Conservation (phyloP, 2,797 vertebrate species). For the Adrianichthys oophorus region DNA sequence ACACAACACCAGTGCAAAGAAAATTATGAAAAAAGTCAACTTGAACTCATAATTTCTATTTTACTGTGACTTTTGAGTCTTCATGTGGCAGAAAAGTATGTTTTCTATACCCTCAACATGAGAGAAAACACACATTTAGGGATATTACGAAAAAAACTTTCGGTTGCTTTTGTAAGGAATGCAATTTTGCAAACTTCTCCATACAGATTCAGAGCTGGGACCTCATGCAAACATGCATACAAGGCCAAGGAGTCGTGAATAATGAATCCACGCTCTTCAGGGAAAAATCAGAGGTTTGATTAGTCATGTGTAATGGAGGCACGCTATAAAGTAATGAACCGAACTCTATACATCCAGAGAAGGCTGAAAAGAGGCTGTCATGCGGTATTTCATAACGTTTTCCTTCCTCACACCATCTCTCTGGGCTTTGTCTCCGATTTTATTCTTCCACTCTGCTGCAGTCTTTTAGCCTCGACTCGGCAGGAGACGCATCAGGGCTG, state of each 20-base stretch:
- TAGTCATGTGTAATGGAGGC: constrained; percentile 22
- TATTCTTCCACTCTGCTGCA: background rate
- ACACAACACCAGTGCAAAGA: background rate
- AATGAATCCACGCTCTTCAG: constrained; percentile 19
- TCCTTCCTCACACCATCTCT: constrained; percentile 1
- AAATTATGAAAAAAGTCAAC: constrained; percentile 1
- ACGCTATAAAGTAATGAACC: constrained; percentile 24
- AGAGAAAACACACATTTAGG: constrained; percentile 1
- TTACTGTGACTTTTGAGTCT: constrained; percentile 8
- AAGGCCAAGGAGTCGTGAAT: constrained; percentile 16
- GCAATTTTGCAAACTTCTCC: constrained; percentile 4
- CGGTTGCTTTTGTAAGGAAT: background rate
- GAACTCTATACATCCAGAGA: constrained; percentile 9
- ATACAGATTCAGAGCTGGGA: constrained; percentile 7
- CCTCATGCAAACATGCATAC: background rate
- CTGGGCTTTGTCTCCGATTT: constrained; percentile 1
- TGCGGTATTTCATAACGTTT: constrained; percentile 6
- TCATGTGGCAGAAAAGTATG: constrained; percentile 3
- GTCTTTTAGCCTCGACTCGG: constrained; percentile 8
- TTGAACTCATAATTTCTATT: no score
- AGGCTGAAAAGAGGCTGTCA: background rate
- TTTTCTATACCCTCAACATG: background rate
- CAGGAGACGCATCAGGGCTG: constrained; percentile 8
- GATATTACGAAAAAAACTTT: background rate
- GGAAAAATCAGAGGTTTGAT: constrained; percentile 14